Conservation (phyloP, 2,797 vertebrate genomes). For the Sebastolobus altivelis region DNA sequence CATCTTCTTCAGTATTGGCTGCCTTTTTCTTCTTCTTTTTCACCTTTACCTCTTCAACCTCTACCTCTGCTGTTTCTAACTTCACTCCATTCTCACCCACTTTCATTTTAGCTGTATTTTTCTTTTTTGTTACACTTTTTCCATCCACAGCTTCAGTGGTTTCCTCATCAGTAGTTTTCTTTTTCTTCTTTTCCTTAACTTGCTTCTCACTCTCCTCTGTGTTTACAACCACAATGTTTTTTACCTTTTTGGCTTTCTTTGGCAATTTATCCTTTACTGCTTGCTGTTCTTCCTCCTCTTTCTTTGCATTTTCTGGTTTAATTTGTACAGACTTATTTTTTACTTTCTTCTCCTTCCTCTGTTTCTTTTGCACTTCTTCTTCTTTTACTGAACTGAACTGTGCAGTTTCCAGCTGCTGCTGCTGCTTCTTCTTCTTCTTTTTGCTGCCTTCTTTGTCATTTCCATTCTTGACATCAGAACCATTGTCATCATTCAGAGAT, state of each 20-base stretch:
- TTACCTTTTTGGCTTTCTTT: slow-evolving; percentile 56
- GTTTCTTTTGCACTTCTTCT: slow-evolving; percentile 16
- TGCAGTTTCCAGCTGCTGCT: slow-evolving; percentile 9
- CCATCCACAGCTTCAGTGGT: not conserved
- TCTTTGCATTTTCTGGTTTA: slow-evolving; percentile 7
- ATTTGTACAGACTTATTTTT: slow-evolving; percentile 38
- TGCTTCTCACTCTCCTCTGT: slow-evolving; percentile 25
- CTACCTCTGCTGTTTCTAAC: not conserved
- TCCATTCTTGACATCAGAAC: not conserved
- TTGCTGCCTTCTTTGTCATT: slow-evolving; percentile 2
- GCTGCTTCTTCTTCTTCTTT: slow-evolving; percentile 53
- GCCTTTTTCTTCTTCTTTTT: slow-evolving; percentile 55
- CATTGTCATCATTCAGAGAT: not conserved
- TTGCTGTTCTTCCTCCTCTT: slow-evolving; percentile 21
- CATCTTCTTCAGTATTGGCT: not conserved
- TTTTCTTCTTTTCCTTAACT: slow-evolving; percentile 38
- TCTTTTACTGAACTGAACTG: not conserved
- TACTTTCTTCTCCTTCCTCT: slow-evolving; percentile 35
- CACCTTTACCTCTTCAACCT: slow-evolving; percentile 17
- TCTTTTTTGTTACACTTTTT: slow-evolving; percentile 30
- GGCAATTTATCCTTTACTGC: not conserved
- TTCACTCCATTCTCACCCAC: slow-evolving; percentile 10
- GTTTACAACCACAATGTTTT: not conserved
- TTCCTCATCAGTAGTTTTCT: slow-evolving; percentile 25
- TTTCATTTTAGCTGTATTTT: slow-evolving; percentile 26